Conservation (phyloP, 2,888 invertebrate species). For the Eupithecia vulgata region DNA sequence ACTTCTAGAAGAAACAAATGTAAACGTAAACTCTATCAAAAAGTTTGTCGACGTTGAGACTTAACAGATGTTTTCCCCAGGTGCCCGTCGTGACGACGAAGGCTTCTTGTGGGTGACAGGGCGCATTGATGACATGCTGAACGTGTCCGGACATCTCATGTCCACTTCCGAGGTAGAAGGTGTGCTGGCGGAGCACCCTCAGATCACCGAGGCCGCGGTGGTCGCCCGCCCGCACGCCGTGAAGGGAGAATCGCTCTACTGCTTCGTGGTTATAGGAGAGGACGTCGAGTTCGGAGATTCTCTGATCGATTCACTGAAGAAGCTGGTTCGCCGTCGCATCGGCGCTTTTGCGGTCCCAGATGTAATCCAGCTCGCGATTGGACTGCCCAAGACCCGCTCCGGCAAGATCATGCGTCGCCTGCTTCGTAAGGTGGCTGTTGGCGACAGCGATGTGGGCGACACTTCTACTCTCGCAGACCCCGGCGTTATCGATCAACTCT, state of each 20-base stretch:
- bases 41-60: neutral
- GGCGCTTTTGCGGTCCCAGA: slow-evolving; percentile 99
- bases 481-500: slow-evolving; percentile 91
- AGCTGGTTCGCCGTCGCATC: slow-evolving; percentile 93
- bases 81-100: slow-evolving; percentile 95
- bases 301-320: slow-evolving; percentile 88
- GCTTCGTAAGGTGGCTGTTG: slow-evolving; percentile 95
- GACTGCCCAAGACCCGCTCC: slow-evolving; percentile 97
- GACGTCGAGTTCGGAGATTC: slow-evolving; percentile 88
- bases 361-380: slow-evolving; percentile 96
- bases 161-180: slow-evolving; percentile 97
- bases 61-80: slow-evolving; percentile 70
- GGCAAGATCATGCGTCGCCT: slow-evolving; percentile 99
- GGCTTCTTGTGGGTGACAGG: slow-evolving; percentile 99
- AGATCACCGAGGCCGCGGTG: slow-evolving; percentile 96
- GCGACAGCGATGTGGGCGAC: slow-evolving; percentile 96
- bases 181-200: slow-evolving; percentile 89
- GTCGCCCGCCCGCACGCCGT: slow-evolving; percentile 97
- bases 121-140: slow-evolving; percentile 98
- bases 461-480: slow-evolving; percentile 97
- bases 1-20: neutral
- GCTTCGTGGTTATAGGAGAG: slow-evolving; percentile 96
- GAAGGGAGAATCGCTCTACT: slow-evolving; percentile 98
- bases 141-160: slow-evolving; percentile 98
- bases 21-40: neutral